phyloP scores from a whole-genome alignment of 92 coral and sea anemone genomes.

The Epizoanthus ramosus region DNA sequence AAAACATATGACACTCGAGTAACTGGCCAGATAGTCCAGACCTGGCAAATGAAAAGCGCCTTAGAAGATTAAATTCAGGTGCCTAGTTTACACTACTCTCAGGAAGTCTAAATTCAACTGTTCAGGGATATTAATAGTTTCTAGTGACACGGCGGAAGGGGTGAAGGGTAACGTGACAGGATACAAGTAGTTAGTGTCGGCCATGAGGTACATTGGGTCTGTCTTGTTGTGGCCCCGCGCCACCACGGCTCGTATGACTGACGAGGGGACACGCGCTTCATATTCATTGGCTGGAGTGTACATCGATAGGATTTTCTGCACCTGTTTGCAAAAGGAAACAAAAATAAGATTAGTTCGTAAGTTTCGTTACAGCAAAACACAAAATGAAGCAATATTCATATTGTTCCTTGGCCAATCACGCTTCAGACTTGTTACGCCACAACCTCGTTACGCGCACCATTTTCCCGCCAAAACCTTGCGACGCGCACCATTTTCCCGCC shows the following conservation, averaged over 20 bases:
- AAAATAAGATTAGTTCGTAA: too few species aligned
- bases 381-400: too few species aligned
- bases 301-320: slow-evolving; percentile 97
- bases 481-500: neutral
- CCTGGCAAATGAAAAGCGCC: too few species aligned
- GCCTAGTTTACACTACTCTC: slow-evolving; percentile 61
- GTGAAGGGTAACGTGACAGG: slow-evolving; percentile 92
- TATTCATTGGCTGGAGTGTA: slow-evolving; percentile 98
- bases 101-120: slow-evolving; percentile 68
- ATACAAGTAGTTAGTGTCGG: slow-evolving; percentile 85
- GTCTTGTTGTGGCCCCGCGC: slow-evolving; percentile 93
- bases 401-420: too few species aligned
- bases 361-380: too few species aligned
- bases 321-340: slow-evolving; percentile 50
- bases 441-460: neutral
- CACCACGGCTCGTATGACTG: slow-evolving; percentile 95
- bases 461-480: neutral
- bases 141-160: slow-evolving; percentile 93
- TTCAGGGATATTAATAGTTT: slow-evolving; percentile 86
- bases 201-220: slow-evolving; percentile 94
- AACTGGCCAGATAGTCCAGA: too few species aligned
- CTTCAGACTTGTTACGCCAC: neutral
- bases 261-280: slow-evolving; percentile 96
- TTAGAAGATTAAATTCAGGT: too few species aligned
- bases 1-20: too few species aligned